Conservation (phyloP, 2,888 invertebrate species). For the Acleris sparsana region DNA sequence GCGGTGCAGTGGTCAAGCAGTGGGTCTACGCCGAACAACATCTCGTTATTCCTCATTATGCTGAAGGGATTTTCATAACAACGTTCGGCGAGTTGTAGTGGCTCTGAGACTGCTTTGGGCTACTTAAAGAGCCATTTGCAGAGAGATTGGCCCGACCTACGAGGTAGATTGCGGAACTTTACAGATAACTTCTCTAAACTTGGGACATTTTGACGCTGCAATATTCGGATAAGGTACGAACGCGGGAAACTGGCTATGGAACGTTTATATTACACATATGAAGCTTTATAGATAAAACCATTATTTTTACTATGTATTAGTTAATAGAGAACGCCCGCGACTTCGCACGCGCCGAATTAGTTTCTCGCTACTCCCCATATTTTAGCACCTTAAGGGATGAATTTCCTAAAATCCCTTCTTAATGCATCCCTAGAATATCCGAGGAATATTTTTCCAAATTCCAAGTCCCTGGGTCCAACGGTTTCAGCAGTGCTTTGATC, state of each 20-base stretch:
- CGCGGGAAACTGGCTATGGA: constrained; percentile 75
- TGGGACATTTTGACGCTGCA: constrained; percentile 79
- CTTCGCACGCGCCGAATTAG: no score
- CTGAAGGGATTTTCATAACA: constrained; percentile 69
- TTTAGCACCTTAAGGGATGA: no score
- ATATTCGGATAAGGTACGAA: constrained; percentile 78
- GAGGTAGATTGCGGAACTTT: constrained; percentile 79
- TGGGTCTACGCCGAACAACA: constrained; percentile 41
- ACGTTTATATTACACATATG: constrained; percentile 50
- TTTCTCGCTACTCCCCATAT: no score
- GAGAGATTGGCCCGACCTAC: constrained; percentile 75
- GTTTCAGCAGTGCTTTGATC: no score
- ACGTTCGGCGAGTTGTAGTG: constrained; percentile 59
- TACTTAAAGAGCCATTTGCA: constrained; percentile 78
- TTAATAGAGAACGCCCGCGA: no score
- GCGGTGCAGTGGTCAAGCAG: constrained; percentile 46
- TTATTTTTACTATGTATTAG: no score
- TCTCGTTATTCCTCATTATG: constrained; percentile 60
- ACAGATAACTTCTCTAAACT: constrained; percentile 78
- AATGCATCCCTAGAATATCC: no score
- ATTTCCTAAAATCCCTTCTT: no score
- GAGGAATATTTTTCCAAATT: no score
- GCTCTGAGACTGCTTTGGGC: constrained; percentile 65
- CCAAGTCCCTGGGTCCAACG: no score
- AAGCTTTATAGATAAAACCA: no score